Evolutionary conservation across 2,888 invertebrate genomes (phyloP).

Genomic region (Drosophila meridionalis): DNA sequence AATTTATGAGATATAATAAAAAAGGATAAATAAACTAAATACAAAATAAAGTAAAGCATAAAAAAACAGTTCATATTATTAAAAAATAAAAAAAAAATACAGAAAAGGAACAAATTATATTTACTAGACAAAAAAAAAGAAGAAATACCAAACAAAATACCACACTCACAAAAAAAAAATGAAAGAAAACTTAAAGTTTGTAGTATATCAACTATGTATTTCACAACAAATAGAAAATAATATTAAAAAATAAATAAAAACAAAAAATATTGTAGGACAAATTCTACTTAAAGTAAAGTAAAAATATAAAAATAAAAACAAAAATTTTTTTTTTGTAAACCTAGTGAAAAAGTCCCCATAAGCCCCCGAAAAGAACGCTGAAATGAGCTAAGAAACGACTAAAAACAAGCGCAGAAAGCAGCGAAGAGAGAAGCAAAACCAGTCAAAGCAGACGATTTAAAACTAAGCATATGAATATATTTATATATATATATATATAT

Average conservation of each 20-base stretch:
- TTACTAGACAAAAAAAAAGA: slow-evolving; percentile 66
- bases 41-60: slow-evolving; percentile 54
- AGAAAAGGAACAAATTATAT: slow-evolving; percentile 65
- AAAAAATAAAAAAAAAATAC: slow-evolving; percentile 9
- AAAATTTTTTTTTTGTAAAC: slow-evolving; percentile 65
- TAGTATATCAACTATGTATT: slow-evolving; percentile 76
- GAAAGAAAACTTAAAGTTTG: slow-evolving; percentile 66
- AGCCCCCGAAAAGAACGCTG: slow-evolving; percentile 30
- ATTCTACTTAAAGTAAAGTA: slow-evolving; percentile 63
- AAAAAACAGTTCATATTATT: slow-evolving; percentile 52
- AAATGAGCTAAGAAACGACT: slow-evolving; percentile 40
- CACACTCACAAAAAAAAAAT: slow-evolving; percentile 38
- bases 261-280: slow-evolving; percentile 64
- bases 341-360: slow-evolving; percentile 56
- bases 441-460: slow-evolving; percentile 32
- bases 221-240: slow-evolving; percentile 67
- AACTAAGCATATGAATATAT: slow-evolving; percentile 56
- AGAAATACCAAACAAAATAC: slow-evolving; percentile 19
- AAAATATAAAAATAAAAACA: slow-evolving; percentile 38
- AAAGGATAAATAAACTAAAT: slow-evolving; percentile 36
- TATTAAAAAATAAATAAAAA: slow-evolving; percentile 35
- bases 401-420: slow-evolving; percentile 19
- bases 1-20: slow-evolving; percentile 81
- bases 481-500: slow-evolving; percentile 42
- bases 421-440: slow-evolving; percentile 8